Conservation (phyloP, 2,113 vertebrate species). For the Oophaga pumilio region DNA sequence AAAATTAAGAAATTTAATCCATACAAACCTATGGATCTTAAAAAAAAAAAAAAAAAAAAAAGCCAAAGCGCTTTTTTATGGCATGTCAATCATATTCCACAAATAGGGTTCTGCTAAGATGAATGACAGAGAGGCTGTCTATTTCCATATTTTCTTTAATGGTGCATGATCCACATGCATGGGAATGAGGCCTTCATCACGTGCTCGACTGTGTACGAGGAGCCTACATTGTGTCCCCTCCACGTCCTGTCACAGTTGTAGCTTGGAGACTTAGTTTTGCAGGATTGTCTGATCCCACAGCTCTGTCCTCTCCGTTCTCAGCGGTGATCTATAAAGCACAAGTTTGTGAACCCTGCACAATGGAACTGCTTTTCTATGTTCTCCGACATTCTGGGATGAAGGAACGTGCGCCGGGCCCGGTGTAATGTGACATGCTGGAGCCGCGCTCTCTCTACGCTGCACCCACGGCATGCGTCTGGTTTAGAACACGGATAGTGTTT, state of each 20-base stretch:
- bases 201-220: not conserved
- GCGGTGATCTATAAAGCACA: not conserved
- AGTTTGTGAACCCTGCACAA: slow-evolving; percentile 18
- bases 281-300: not conserved
- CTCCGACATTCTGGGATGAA: not conserved
- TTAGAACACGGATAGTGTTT: not conserved
- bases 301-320: not conserved
- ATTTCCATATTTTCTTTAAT: not conserved
- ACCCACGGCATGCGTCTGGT: slow-evolving; percentile 25
- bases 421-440: not conserved
- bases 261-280: not conserved
- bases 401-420: not conserved
- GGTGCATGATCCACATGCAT: not conserved
- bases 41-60: too few relatives aligned
- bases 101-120: not conserved
- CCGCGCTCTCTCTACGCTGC: not conserved
- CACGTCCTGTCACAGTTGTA: not conserved
- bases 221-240: not conserved
- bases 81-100: not conserved
- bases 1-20: not conserved
- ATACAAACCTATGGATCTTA: not conserved
- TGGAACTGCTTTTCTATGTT: not conserved
- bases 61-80: not conserved
- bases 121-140: not conserved
- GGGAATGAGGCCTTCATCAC: not conserved